phyloP scores from a whole-genome alignment of 2,797 vertebrate species.

The Xenopus petersii region DNA sequence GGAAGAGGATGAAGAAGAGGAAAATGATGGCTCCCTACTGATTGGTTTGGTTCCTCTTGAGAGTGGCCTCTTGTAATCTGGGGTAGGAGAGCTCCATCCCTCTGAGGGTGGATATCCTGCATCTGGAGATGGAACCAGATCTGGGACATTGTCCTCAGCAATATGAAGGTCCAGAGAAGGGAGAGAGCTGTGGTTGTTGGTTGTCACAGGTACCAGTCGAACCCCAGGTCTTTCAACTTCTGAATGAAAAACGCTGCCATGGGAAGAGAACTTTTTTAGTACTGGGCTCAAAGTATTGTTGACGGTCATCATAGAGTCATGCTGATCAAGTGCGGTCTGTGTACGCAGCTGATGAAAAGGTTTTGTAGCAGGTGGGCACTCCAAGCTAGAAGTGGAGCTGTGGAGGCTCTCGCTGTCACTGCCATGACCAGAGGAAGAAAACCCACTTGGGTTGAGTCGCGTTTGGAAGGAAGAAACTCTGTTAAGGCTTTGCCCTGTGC shows the following conservation, averaged over 20 bases:
- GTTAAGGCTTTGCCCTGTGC: conserved; percentile 54
- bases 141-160: conserved; percentile 59
- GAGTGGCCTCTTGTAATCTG: conserved; percentile 9
- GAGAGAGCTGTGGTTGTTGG: conserved; percentile 65
- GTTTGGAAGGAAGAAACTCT: conserved; percentile 76
- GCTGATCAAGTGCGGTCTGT: not conserved
- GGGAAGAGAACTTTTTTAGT: conserved; percentile 74
- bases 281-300: conserved; percentile 38
- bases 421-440: conserved; percentile 63
- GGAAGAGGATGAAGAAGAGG: conserved; percentile 53
- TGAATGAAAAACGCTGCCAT: conserved; percentile 67
- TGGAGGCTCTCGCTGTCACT: conserved; percentile 81
- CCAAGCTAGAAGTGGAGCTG: conserved; percentile 82
- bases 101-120: conserved; percentile 17
- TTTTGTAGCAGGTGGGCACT: conserved; percentile 64
- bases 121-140: conserved; percentile 41
- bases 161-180: conserved; percentile 75
- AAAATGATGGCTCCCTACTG: conserved; percentile 56
- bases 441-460: conserved; percentile 67
- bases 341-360: conserved; percentile 54
- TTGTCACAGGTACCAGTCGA: conserved; percentile 50
- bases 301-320: conserved; percentile 10
- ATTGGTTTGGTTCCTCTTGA: conserved; percentile 48
- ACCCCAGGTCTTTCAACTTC: conserved; percentile 60
- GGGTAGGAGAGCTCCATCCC: conserved; percentile 54